phyloP scores from a whole-genome alignment of 2,797 vertebrate genomes.

The Neosalanx taihuensis region DNA sequence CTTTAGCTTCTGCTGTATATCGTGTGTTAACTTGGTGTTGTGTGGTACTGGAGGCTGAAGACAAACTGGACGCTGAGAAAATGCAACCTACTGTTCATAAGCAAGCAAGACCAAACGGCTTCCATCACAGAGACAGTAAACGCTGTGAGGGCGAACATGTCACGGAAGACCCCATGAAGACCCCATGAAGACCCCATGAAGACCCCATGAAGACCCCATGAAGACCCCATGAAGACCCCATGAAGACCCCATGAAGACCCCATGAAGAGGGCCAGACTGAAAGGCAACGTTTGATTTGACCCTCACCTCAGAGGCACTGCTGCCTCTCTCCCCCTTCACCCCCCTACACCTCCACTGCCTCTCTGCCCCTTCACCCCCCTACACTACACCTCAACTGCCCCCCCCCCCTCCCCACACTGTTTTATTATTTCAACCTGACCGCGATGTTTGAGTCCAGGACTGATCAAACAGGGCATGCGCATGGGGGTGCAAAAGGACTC shows the following conservation, averaged over 20 bases:
- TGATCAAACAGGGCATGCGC: constrained; percentile 10
- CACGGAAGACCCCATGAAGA: background rate
- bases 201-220: background rate
- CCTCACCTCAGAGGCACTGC: background rate
- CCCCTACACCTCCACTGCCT: background rate
- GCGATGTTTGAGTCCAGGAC: constrained; percentile 1
- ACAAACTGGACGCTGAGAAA: constrained; percentile 45
- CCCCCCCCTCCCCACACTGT: background rate
- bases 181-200: background rate
- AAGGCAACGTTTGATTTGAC: background rate
- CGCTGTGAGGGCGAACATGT: too few relatives aligned
- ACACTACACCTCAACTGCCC: background rate
- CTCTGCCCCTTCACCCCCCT: too few relatives aligned
- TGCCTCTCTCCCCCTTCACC: background rate
- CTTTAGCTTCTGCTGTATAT: constrained; percentile 38
- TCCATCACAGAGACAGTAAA: background rate
- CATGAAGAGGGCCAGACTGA: background rate
- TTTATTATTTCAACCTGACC: constrained; percentile 3
- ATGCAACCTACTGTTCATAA: constrained; percentile 16
- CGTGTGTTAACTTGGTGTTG: constrained; percentile 46
- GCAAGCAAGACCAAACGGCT: constrained; percentile 4
- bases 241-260: background rate
- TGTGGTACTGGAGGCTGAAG: constrained; percentile 51
- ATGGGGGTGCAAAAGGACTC: constrained; percentile 1
- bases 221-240: background rate